Conservation (phyloP, 2,797 vertebrate genomes). For the Sciurus carolinensis region DNA sequence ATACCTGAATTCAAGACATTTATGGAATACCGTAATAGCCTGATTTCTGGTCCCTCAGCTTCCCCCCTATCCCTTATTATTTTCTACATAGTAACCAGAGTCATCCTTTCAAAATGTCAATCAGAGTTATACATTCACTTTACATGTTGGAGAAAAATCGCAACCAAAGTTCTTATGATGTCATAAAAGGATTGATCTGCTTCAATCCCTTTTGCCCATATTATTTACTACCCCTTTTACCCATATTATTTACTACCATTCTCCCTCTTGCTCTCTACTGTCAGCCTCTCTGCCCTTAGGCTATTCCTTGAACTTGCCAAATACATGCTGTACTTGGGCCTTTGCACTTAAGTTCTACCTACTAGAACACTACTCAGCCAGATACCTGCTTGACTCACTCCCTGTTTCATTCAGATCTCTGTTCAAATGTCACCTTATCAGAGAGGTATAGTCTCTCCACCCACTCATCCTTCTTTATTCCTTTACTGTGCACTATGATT, state of each 20-base stretch:
- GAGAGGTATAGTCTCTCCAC: background rate
- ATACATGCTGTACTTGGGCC: background rate
- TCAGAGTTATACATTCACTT: background rate
- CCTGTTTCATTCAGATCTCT: conserved; percentile 32
- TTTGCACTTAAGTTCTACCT: background rate
- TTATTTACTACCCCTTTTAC: background rate
- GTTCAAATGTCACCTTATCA: conserved; percentile 36
- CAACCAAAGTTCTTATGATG: background rate
- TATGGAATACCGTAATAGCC: background rate
- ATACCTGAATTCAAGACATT: background rate
- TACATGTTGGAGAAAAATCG: background rate
- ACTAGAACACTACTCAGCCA: background rate
- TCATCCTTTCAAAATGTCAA: background rate
- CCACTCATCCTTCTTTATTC: conserved; percentile 15
- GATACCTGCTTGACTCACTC: conserved; percentile 9
- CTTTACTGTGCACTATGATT: background rate
- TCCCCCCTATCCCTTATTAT: background rate
- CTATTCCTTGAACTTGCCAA: background rate
- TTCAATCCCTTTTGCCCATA: background rate
- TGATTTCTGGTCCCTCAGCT: background rate
- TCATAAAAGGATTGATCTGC: background rate
- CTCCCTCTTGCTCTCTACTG: background rate
- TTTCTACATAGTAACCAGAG: background rate
- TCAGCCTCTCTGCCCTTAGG: background rate
- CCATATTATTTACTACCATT: background rate